phyloP scores from a whole-genome alignment of 1,140 invertebrate species.

The Drosophila rufa region DNA sequence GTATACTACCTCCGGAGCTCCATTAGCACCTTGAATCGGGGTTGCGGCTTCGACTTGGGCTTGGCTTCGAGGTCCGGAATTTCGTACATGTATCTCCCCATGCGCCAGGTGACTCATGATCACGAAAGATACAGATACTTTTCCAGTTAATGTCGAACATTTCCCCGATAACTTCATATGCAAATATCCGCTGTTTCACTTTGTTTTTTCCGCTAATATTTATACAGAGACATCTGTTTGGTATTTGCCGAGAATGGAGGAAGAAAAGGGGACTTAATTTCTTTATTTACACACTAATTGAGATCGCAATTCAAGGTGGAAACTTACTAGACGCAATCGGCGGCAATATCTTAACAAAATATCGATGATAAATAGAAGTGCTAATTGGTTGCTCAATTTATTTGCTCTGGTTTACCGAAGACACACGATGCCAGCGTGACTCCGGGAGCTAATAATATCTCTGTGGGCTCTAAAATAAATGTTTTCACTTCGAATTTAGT shows the following conservation, averaged over 20 bases:
- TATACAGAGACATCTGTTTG: slow-evolving; percentile 40
- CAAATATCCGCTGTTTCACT: slow-evolving; percentile 41
- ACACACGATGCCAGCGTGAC: slow-evolving; percentile 50
- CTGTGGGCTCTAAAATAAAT: slow-evolving; percentile 1
- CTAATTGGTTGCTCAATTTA: slow-evolving; percentile 54
- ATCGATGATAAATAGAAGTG: slow-evolving; percentile 40
- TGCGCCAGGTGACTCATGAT: slow-evolving; percentile 59
- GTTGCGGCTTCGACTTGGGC: slow-evolving; percentile 1
- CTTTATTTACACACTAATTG: slow-evolving; percentile 56
- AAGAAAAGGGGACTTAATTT: slow-evolving; percentile 29
- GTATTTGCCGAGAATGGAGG: slow-evolving; percentile 18
- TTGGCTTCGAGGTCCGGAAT: slow-evolving; percentile 2
- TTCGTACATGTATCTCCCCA: slow-evolving; percentile 12
- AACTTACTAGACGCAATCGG: slow-evolving; percentile 52
- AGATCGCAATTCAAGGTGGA: slow-evolving; percentile 53
- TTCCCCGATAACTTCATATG: slow-evolving; percentile 52
- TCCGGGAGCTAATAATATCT: slow-evolving; percentile 39
- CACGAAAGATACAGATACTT: slow-evolving; percentile 46
- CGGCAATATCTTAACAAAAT: slow-evolving; percentile 40
- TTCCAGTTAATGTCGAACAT: slow-evolving; percentile 47
- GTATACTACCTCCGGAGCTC: neutral
- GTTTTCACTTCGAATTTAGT: slow-evolving; percentile 18
- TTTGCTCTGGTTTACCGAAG: slow-evolving; percentile 38
- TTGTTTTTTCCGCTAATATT: slow-evolving; percentile 25
- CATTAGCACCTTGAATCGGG: slow-evolving; percentile 39